A percentile compares a stretch with the other conserved stretches of the same genome.
Evolutionary conservation across 2,113 vertebrate genomes (phyloP).

Genomic region (Nibea coibor): DNA sequence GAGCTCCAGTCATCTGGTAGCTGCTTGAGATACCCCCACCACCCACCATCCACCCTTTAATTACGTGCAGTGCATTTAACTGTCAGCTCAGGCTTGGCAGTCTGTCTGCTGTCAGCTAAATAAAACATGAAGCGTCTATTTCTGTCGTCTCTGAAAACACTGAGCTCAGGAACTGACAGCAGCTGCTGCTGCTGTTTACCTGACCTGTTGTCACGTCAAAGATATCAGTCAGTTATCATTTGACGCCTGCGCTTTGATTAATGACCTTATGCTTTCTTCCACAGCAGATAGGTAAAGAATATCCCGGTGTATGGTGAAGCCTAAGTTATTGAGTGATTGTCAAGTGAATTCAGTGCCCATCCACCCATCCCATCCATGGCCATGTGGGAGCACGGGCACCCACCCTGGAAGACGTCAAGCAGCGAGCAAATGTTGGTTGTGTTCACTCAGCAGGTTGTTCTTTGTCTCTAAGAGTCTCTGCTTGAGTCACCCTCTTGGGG

Average conservation of each 20-base stretch:
- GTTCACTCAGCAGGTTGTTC: no score
- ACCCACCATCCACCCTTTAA: constrained; percentile 23
- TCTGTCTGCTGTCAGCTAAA: constrained; percentile 57
- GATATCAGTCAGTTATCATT: background rate
- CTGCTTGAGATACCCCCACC: constrained; percentile 17
- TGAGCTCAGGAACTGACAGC: constrained; percentile 12
- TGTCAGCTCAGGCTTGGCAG: constrained; percentile 59
- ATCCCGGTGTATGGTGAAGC: background rate
- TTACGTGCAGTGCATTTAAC: constrained; percentile 47
- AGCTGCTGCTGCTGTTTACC: constrained; percentile 10
- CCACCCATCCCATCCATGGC: no score
- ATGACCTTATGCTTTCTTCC: background rate
- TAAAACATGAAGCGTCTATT: constrained; percentile 72
- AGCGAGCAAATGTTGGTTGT: no score
- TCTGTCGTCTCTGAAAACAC: constrained; percentile 48
- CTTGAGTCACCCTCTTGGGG: no score
- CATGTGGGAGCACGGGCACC: no score
- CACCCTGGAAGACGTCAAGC: no score
- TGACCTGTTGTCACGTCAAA: constrained; percentile 9
- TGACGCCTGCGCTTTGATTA: constrained; percentile 1
- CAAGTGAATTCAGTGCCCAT: no score
- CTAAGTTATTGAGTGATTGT: background rate
- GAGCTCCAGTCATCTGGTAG: constrained; percentile 22
- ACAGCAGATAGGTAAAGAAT: background rate
- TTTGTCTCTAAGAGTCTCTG: no score